phyloP scores from a whole-genome alignment of 2,113 vertebrate genomes.

The Corythoichthys haematopterus region DNA sequence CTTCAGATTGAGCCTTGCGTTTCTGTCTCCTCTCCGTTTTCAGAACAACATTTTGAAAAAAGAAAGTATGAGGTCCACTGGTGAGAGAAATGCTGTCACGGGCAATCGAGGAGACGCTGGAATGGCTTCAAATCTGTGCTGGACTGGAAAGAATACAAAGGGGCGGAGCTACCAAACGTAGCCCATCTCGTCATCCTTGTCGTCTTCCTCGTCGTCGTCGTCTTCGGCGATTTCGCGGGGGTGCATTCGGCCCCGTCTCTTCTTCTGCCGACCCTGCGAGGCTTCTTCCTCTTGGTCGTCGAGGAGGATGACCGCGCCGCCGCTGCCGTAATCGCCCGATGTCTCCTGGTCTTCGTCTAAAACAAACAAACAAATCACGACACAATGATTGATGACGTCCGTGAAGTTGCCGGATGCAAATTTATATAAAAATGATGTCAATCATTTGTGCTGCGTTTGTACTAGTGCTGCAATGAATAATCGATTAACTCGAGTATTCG shows the following conservation, averaged over 20 bases:
- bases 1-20: slow-evolving; percentile 31
- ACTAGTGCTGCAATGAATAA: too few species aligned
- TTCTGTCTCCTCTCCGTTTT: slow-evolving; percentile 37
- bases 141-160: slow-evolving; percentile 39
- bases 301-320: slow-evolving; percentile 83
- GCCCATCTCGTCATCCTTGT: slow-evolving; percentile 90
- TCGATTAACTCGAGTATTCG: too few species aligned
- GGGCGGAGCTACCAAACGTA: slow-evolving; percentile 77
- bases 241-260: slow-evolving; percentile 77
- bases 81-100: slow-evolving; percentile 27
- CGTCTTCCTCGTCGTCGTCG: slow-evolving; percentile 89
- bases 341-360: slow-evolving; percentile 91
- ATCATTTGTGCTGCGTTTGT: too few species aligned
- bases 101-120: slow-evolving; percentile 47
- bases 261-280: slow-evolving; percentile 77
- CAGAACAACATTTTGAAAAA: slow-evolving; percentile 30
- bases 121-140: slow-evolving; percentile 79
- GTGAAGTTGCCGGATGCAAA: too few species aligned
- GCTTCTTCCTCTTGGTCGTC: slow-evolving; percentile 86
- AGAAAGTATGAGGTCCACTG: slow-evolving; percentile 29
- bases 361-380: neutral
- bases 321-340: slow-evolving; percentile 93
- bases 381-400: too few species aligned
- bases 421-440: too few species aligned
- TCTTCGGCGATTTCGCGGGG: slow-evolving; percentile 84